A percentile compares a stretch with the other conserved stretches of the same genome.
Conservation (phyloP, 2,797 vertebrate species). For the Psittacula echo region DNA sequence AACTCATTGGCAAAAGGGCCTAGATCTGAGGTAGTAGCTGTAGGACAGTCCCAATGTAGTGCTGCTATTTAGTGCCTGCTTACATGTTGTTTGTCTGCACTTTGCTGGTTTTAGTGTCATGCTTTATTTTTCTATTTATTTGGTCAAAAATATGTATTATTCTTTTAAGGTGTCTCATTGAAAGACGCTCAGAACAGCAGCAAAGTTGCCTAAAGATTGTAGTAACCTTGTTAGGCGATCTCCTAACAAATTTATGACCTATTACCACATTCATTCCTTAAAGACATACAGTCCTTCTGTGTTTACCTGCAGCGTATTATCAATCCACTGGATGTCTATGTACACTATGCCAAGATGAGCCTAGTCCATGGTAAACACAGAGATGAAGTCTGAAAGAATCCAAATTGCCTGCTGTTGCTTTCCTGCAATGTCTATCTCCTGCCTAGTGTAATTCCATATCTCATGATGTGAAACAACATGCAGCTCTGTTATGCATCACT, state of each 20-base stretch:
- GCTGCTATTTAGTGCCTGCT: conserved; percentile 12
- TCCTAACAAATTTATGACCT: background rate
- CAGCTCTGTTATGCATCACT: background rate
- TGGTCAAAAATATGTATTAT: background rate
- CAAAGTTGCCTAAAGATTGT: background rate
- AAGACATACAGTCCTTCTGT: background rate
- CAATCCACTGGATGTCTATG: background rate
- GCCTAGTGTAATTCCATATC: background rate
- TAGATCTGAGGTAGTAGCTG: conserved; percentile 70
- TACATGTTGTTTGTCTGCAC: conserved; percentile 30
- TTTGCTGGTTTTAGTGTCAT: background rate
- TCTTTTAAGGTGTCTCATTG: background rate
- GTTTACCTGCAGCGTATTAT: background rate
- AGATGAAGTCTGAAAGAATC: background rate
- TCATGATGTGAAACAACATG: background rate
- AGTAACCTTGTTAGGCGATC: background rate
- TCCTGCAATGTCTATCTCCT: background rate
- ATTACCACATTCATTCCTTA: background rate
- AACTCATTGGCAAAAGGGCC: conserved; percentile 64
- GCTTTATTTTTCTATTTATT: background rate
- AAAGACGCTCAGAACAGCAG: background rate
- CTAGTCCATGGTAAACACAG: background rate
- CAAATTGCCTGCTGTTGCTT: background rate
- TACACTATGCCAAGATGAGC: background rate
- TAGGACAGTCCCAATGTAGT: background rate